Evolutionary conservation across 2,113 vertebrate species (phyloP).

Genomic region (Boleophthalmus pectinirostris): DNA sequence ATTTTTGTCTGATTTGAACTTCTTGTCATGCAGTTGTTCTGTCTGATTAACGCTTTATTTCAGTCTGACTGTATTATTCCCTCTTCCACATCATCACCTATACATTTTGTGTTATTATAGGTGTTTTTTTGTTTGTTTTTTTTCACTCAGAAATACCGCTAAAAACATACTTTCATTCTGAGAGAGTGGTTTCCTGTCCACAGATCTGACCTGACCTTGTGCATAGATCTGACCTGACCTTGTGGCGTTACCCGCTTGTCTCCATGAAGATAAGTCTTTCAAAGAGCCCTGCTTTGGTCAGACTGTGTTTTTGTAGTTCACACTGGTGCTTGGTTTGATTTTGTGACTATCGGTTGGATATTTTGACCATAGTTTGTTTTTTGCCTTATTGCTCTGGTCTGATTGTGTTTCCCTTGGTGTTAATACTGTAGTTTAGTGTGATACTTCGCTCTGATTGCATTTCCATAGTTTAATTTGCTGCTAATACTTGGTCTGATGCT

Average conservation of each 20-base stretch:
- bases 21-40: background rate
- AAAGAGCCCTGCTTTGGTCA: background rate
- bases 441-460: background rate
- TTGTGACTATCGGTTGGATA: background rate
- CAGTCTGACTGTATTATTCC: background rate
- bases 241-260: no score
- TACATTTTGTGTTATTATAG: no score
- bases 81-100: no score
- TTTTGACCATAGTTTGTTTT: background rate
- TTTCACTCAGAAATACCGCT: no score
- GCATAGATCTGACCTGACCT: no score
- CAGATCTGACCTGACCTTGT: no score
- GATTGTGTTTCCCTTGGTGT: background rate
- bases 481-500: no score
- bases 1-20: background rate
- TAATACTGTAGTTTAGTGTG: background rate
- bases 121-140: no score
- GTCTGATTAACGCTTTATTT: background rate
- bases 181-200: no score
- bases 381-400: background rate
- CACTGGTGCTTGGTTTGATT: background rate
- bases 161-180: no score
- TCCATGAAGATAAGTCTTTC: no score
- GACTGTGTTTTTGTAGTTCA: constrained; percentile 8
- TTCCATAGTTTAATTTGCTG: background rate